These are phyloP conservation scores for Montipora efflorescens DNA, from an alignment of 64 coral and sea anemone species.

Conservation along the genomic window DNA sequence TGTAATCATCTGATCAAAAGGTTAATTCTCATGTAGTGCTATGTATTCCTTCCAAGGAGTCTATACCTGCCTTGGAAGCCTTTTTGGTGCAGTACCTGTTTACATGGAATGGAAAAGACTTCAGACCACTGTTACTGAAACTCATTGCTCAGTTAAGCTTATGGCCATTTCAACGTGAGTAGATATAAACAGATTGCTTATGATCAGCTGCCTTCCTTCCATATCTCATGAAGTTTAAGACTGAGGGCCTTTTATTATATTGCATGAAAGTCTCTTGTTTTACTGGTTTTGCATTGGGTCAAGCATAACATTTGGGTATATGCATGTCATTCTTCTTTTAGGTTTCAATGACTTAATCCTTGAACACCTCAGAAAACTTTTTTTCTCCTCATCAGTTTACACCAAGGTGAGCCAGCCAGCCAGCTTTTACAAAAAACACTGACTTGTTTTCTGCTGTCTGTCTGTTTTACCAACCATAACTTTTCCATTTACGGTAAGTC, in stretches of 20 bases:
- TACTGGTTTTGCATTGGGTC: neutral
- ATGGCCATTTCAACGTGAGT: conserved; percentile 92
- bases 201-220: too few species aligned
- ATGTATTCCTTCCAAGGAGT: conserved; percentile 64
- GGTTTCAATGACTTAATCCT: conserved; percentile 93
- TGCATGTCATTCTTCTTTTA: conserved; percentile 26
- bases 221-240: neutral
- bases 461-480: too few species aligned
- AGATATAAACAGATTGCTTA: neutral
- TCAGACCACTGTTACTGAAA: conserved; percentile 74
- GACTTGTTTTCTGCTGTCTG: too few species aligned
- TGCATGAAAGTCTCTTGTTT: neutral
- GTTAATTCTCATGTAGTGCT: neutral
- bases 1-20: neutral
- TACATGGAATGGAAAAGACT: conserved; percentile 92
- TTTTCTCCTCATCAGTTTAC: conserved; percentile 85
- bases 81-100: conserved; percentile 82
- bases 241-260: neutral
- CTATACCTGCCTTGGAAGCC: conserved; percentile 76
- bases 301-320: neutral
- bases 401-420: conserved; percentile 69
- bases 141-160: conserved; percentile 79
- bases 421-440: too few species aligned
- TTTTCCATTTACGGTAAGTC: too few species aligned
- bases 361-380: conserved; percentile 88